Evolutionary conservation across 1,140 invertebrate species (phyloP).

Genomic region (Catajapyx aquilonaris): DNA sequence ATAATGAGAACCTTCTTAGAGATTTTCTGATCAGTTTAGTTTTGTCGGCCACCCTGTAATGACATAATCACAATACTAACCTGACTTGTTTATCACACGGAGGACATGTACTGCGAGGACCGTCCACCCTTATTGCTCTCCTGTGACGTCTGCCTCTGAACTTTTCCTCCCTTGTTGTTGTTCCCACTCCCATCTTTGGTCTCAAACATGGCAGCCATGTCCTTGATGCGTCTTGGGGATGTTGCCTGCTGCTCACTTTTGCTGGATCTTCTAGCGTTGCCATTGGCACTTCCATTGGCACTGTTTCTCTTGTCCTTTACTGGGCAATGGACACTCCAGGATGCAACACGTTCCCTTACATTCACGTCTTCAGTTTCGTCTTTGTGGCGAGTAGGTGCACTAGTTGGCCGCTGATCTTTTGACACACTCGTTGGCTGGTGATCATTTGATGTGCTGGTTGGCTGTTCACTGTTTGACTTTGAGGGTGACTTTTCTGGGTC

Average conservation of each 20-base stretch:
- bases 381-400: not conserved
- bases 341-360: conserved; percentile 10
- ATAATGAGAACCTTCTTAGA: too few species aligned
- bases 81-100: too few species aligned
- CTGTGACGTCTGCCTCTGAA: too few species aligned
- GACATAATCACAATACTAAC: too few species aligned
- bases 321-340: conserved; percentile 6
- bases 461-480: not conserved
- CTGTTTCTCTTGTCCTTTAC: conserved; percentile 3
- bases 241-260: conserved; percentile 19
- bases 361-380: conserved; percentile 10
- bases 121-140: too few species aligned
- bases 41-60: too few species aligned
- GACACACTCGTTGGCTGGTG: not conserved
- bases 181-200: too few species aligned
- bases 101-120: too few species aligned
- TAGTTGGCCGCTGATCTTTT: not conserved
- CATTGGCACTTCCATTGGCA: conserved; percentile 2
- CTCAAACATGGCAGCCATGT: conserved; percentile 58
- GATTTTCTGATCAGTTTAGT: too few species aligned
- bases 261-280: not conserved
- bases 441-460: too few species aligned
- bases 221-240: conserved; percentile 44
- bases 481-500: not conserved
- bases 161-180: too few species aligned